Evolutionary conservation across 1,140 invertebrate species (phyloP).

Genomic region (Danaus plexippus): DNA sequence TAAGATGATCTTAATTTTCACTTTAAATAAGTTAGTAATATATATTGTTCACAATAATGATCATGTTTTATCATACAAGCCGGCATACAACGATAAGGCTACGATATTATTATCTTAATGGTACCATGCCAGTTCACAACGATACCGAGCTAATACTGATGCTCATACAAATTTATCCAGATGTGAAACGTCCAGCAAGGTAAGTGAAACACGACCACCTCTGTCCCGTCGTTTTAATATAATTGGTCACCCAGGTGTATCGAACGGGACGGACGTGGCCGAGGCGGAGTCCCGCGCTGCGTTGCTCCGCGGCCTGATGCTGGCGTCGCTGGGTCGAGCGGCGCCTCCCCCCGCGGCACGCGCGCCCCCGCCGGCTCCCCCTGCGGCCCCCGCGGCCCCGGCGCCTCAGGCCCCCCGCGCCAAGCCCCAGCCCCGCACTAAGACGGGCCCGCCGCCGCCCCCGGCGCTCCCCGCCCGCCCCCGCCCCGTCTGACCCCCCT

Average conservation of each 20-base stretch:
- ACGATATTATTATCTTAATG: too few species aligned
- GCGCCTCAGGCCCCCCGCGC: slow-evolving; percentile 18
- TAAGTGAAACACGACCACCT: too few species aligned
- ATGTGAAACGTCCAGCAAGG: too few species aligned
- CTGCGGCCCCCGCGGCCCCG: slow-evolving; percentile 28
- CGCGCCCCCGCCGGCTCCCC: slow-evolving; percentile 21
- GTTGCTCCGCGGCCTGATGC: slow-evolving; percentile 50
- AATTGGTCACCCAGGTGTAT: slow-evolving; percentile 21
- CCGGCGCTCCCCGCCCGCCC: slow-evolving; percentile 19
- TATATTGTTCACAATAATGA: too few species aligned
- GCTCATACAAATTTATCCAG: too few species aligned
- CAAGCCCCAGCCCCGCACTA: slow-evolving; percentile 15
- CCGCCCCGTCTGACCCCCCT: slow-evolving; percentile 21
- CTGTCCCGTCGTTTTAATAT: too few species aligned
- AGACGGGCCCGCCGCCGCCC: slow-evolving; percentile 25
- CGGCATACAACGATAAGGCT: too few species aligned
- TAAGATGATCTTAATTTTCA: too few species aligned
- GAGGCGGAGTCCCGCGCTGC: slow-evolving; percentile 52
- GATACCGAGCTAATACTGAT: too few species aligned
- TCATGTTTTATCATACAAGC: too few species aligned
- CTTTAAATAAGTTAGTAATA: too few species aligned
- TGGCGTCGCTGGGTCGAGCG: slow-evolving; percentile 48
- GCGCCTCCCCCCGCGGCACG: slow-evolving; percentile 29
- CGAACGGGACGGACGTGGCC: slow-evolving; percentile 20
- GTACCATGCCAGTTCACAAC: too few species aligned